Evolutionary conservation across 1,140 invertebrate genomes (phyloP), one percentile per base, ranked within the genome.

Genomic region (Eufriesea mexicana): DNA sequence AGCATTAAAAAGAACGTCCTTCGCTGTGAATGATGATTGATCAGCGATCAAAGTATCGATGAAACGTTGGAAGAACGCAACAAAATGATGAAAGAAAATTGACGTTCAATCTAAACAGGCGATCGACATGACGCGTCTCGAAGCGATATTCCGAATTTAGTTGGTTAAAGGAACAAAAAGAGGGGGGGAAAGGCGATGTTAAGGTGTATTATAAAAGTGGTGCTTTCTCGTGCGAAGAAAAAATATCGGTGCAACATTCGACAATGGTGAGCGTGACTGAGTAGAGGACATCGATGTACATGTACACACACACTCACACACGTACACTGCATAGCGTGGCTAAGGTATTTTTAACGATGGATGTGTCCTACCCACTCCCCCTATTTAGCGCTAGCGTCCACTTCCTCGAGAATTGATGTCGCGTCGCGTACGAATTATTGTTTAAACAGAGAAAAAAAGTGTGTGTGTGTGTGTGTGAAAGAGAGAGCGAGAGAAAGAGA

Each of bases 271-370:
- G 70, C 42, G 61, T 88, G 79, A 70, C 74, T 88, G 74, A 75
- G 77, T 76, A 81, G 64, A 81, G 57, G 49, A 82, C 47, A 61
- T 87, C 59, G 75, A 47, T 73, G 77, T 25, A 80, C 57, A 80
- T 59, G 55, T 47, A 74, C 23, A 73, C 57, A 73, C 55, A 61
- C 49, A 28, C 67, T 35, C 54, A 72, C 20, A 42, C 51, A 73
- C 28, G 49, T 55, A 72, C 70, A 73, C 20, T 84, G 55, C 77
- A 86, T 87, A 87, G 80, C 80, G 80, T 79, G 76, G 80, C 86
- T 90, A 89, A 90, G 83, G 82, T 91, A 91, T 91, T 91, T 91
- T 91, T 91, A 89, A 90, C 84, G 79, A 85, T 91, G 86, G 73
- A 90, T 91, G 90, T 91, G 82, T 90, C 85, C 86, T 91, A 86